Evolutionary conservation across 2,113 vertebrate species (phyloP), one percentile per base, ranked within the genome.

Genomic region (Heterotis niloticus): DNA sequence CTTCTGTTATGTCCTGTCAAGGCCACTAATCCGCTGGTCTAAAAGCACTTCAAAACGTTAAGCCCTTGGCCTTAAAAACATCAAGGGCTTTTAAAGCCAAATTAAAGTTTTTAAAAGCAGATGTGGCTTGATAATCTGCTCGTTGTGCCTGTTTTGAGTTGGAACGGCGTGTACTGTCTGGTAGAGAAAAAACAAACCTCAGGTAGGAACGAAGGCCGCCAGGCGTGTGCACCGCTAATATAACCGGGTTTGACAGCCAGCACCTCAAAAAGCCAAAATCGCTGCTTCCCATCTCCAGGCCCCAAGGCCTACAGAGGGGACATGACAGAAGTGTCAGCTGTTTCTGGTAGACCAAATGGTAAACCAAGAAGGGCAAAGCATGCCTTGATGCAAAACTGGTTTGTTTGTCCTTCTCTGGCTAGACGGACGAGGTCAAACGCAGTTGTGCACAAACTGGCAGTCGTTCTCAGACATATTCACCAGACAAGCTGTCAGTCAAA

Each of bases 41-140:
- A 83, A 86, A 91, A 91, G 86, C 79, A 75, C 76, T 85, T 83
- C 64, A 79, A 75, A 59, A 78, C 64, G 52, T 76, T 77, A 79
- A 84, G 56, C 59, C 77, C 26, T 71, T 69, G 54, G 71, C 69
- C 76, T 70, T 73, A 54, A 78, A 79, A 83, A 82, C 81, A 69
- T 81, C 81, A 80, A 82, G 82, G 82, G 84, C 81, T 79, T 84
- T 83, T 79, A 85, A 88, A 82, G 80, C 78, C 77, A 73, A 82
- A 82, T 83, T 71, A 85, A 82, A 81, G 73, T 83, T 80, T n/a
- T 71, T 81, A 71, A 64, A 80, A 83, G 80, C 82, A 77, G 80
- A 85, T 78, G 82, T 81, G 83, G 85, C 82, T 80, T 74, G 81
- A 86, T 85, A 81, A 77, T 70, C 59, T 2, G 54, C n/a, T 75